Conservation (phyloP, 2,888 invertebrate genomes). For the Cheilosia pagana region DNA sequence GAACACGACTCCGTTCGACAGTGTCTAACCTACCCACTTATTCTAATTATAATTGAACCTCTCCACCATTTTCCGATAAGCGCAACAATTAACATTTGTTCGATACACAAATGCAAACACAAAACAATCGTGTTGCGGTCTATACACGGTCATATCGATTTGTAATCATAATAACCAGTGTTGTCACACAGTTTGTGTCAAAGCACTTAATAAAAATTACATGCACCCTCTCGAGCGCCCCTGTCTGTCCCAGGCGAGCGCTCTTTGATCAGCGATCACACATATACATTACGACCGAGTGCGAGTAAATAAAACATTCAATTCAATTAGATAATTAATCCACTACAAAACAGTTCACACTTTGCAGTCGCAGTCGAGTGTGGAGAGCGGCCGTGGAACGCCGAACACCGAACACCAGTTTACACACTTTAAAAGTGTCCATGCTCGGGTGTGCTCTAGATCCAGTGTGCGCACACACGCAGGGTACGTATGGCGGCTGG, state of each 20-base stretch:
- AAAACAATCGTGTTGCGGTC: conserved; percentile 38
- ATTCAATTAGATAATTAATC: conserved; percentile 73
- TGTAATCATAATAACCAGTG: conserved; percentile 68
- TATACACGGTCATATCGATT: conserved; percentile 65
- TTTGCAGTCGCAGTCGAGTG: neutral
- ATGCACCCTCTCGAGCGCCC: conserved; percentile 8
- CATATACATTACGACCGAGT: conserved; percentile 34
- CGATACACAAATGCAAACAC: conserved; percentile 48
- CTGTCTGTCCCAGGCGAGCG: no score
- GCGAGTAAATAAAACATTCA: conserved; percentile 69
- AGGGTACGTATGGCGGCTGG: conserved; percentile 17
- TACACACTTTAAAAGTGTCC: conserved; percentile 66
- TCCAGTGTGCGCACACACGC: neutral
- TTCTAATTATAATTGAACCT: conserved; percentile 73
- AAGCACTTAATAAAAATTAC: conserved; percentile 70
- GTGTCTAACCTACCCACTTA: conserved; percentile 67
- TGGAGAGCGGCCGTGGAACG: neutral
- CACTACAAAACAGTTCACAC: conserved; percentile 53
- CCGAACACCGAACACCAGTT: conserved; percentile 33
- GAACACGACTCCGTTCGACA: neutral
- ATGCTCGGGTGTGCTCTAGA: conserved; percentile 28
- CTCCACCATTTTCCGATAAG: conserved; percentile 59
- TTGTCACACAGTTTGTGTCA: conserved; percentile 72
- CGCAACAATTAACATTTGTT: conserved; percentile 64
- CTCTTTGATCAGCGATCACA: conserved; percentile 44